These are phyloP conservation scores for Orthosia incerta DNA, from an alignment of 2,888 invertebrate genomes.

Conservation along the genomic window DNA sequence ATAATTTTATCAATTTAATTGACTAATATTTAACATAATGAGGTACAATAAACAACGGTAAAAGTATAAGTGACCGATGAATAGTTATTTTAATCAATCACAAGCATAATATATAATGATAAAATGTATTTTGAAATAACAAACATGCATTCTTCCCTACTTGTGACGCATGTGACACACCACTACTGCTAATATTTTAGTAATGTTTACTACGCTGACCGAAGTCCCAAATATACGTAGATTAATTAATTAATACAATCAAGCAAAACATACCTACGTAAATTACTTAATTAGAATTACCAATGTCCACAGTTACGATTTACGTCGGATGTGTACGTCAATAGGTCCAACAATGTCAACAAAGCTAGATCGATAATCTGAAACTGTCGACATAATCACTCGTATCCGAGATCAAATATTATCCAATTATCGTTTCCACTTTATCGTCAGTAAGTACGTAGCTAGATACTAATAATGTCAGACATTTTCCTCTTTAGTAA, in stretches of 20 bases:
- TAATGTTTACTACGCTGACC: not conserved
- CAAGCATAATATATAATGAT: slow-evolving; percentile 3
- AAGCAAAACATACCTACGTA: slow-evolving; percentile 6
- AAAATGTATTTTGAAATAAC: slow-evolving; percentile 15
- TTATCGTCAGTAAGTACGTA: slow-evolving; percentile 10
- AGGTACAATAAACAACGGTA: slow-evolving; percentile 43
- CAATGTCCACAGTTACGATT: slow-evolving; percentile 5
- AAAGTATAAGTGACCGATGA: slow-evolving; percentile 26
- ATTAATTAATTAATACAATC: slow-evolving; percentile 5
- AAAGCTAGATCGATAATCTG: slow-evolving; percentile 23
- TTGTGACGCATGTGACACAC: not conserved
- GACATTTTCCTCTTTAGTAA: not conserved
- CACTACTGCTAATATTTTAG: not conserved
- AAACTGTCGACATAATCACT: slow-evolving; percentile 29
- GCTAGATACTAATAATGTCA: not conserved
- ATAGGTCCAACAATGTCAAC: slow-evolving; percentile 17
- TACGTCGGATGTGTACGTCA: slow-evolving; percentile 27
- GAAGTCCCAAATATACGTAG: not conserved
- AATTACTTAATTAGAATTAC: slow-evolving; percentile 26
- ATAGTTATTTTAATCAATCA: slow-evolving; percentile 22
- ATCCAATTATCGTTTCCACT: slow-evolving; percentile 31
- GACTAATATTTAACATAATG: slow-evolving; percentile 53
- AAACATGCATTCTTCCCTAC: not conserved
- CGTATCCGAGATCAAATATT: slow-evolving; percentile 31
- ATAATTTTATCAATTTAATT: slow-evolving; percentile 69